phyloP scores from a whole-genome alignment of 2,888 invertebrate genomes.

The Meiosimyza decipiens region DNA sequence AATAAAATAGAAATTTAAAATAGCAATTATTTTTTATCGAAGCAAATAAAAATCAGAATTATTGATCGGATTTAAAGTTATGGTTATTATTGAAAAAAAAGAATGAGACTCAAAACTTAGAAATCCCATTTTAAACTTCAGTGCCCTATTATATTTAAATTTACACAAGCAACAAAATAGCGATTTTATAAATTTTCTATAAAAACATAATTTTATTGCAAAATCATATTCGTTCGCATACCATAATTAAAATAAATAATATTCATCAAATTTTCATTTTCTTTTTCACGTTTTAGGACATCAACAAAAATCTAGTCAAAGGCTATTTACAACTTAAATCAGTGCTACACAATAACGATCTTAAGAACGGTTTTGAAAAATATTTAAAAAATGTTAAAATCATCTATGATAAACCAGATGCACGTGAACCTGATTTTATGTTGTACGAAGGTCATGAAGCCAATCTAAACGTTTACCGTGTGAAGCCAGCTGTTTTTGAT shows the following conservation, averaged over 20 bases:
- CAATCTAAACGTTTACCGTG: constrained; percentile 88
- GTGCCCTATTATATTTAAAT: no score
- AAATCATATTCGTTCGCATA: no score
- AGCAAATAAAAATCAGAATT: no score
- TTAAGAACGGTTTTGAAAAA: constrained; percentile 79
- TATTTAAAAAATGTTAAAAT: constrained; percentile 83
- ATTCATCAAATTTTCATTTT: constrained; percentile 2
- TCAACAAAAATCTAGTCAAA: constrained; percentile 78
- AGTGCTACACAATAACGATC: constrained; percentile 75
- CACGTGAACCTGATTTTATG: constrained; percentile 91
- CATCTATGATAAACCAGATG: constrained; percentile 78
- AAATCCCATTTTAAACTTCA: no score
- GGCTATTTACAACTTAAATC: constrained; percentile 82
- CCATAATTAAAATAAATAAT: neutral
- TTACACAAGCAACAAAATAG: no score
- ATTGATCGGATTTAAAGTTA: no score
- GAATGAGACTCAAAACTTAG: no score
- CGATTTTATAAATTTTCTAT: no score
- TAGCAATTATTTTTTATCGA: no score
- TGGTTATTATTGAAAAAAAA: no score
- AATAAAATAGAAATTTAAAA: no score
- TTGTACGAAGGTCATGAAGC: constrained; percentile 87
- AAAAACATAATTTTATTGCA: no score
- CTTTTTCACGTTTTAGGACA: constrained; percentile 69
- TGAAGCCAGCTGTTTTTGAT: constrained; percentile 98